These are phyloP conservation scores for Heterotilapia buettikoferi DNA, from an alignment of 2,113 vertebrate genomes.

Conservation along the genomic window DNA sequence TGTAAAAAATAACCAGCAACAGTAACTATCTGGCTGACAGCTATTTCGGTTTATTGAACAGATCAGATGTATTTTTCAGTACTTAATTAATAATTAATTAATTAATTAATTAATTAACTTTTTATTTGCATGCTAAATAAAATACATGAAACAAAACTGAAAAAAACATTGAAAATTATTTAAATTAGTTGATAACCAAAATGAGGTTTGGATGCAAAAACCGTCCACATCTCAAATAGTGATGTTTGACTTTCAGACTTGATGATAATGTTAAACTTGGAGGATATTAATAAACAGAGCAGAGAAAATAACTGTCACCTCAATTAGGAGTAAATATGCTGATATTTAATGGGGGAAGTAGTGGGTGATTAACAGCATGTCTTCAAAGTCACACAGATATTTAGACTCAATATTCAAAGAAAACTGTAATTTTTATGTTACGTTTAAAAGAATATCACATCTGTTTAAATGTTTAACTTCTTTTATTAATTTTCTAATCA, in stretches of 20 bases:
- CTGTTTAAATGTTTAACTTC: background rate
- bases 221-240: background rate
- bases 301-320: background rate
- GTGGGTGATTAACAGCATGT: background rate
- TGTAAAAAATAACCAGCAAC: background rate
- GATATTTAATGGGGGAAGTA: slow-evolving; percentile 33
- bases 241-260: background rate
- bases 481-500: background rate
- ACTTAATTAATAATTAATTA: background rate
- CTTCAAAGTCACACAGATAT: slow-evolving; percentile 6
- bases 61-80: background rate
- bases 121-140: background rate
- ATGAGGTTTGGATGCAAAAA: background rate
- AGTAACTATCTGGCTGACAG: background rate
- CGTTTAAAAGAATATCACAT: background rate
- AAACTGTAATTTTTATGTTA: background rate
- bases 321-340: slow-evolving; percentile 29
- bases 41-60: background rate
- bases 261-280: background rate
- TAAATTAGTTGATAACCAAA: background rate
- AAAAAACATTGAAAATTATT: background rate
- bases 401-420: background rate
- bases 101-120: background rate
- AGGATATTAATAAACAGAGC: background rate
- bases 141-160: background rate